Base-by-base conservation (phyloP, 2,797 vertebrate species). In the Enteromius argenteus region DNA sequence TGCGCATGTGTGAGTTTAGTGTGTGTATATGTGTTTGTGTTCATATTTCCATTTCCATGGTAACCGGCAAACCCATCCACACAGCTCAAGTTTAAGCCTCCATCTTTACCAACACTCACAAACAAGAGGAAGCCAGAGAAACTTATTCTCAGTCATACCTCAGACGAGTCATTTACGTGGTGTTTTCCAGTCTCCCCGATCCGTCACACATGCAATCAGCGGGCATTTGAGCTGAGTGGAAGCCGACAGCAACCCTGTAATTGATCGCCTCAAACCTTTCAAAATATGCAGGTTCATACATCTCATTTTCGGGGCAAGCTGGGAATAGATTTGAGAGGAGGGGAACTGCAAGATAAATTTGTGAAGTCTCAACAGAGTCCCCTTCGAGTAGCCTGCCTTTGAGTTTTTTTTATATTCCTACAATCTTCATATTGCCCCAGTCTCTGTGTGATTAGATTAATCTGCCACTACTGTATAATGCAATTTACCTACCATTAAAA, bases 201-300 rank as follows among this genome's bases (percentile, higher is more conserved):
- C 62, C 42, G 74, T 74, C 60, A 72, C 49, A 68, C 71, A 37
- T 17, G 44, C 64, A 79, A 69, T 85, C 74, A 79, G 37, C 44
- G 1, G 21, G 14, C 32, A 27, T 42, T 78, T 53, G 81, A 56
- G 69, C 32, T 58, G 32, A 42, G 67, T 62, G 32, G 58, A 21
- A 83, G 64, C 82, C 30, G 30, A 62, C 78, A 74, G 51, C 67
- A 27, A 42, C 23, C 44, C 42, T 23, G 32, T 72, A 79, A 84
- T 79, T 83, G 80, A 84, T 88, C 30, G 76, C 42, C 42, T 86
- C 37, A 42, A 82, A 79, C 72, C 14, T 30, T 80, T 72, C 44
- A 19, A 21, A 68, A 86, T 81, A 62, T 84, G 53, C 76, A 49
- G n/a, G 21, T 81, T 84, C 84, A 86, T 80, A 27, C 84, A 86